Conservation (phyloP, 2,888 invertebrate species). For the Chloroclystis v-ata region DNA sequence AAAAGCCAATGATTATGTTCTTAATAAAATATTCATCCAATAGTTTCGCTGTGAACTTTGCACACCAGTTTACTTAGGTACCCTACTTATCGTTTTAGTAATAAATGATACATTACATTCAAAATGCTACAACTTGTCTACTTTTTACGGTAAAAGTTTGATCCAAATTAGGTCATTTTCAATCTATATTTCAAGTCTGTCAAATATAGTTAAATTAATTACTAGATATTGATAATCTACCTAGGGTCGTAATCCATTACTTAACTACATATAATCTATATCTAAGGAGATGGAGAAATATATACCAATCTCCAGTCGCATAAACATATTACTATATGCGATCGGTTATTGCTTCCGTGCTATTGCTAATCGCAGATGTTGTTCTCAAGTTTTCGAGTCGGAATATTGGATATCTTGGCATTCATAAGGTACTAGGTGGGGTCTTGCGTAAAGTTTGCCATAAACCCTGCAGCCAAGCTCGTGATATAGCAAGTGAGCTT, state of each 20-base stretch:
- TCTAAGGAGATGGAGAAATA: no score
- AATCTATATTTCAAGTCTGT: slow-evolving; percentile 8
- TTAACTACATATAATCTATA: slow-evolving; percentile 17
- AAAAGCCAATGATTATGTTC: slow-evolving; percentile 60
- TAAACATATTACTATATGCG: slow-evolving; percentile 5
- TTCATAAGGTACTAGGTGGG: slow-evolving; percentile 20
- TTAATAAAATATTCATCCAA: slow-evolving; percentile 28
- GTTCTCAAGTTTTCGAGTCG: slow-evolving; percentile 14
- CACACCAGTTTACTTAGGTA: slow-evolving; percentile 12
- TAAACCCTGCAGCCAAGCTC: slow-evolving; percentile 49
- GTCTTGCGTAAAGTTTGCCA: slow-evolving; percentile 28
- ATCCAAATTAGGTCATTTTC: background rate
- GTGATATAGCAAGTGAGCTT: slow-evolving; percentile 62
- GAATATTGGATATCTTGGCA: slow-evolving; percentile 17
- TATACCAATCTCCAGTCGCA: no score
- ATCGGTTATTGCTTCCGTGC: slow-evolving; percentile 12
- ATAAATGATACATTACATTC: background rate
- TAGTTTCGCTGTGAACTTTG: slow-evolving; percentile 17
- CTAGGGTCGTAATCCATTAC: slow-evolving; percentile 10
- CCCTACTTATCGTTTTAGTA: slow-evolving; percentile 8
- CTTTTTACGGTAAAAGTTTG: slow-evolving; percentile 7
- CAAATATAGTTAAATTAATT: slow-evolving; percentile 12
- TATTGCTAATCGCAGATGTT: slow-evolving; percentile 13
- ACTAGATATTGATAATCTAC: slow-evolving; percentile 6
- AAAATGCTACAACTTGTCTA: slow-evolving; percentile 4